A percentile compares a stretch with the other conserved stretches of the same genome.
These are phyloP conservation scores for Psephotus haematonotus DNA, from an alignment of 2,113 vertebrate species.

Conservation along the genomic window DNA sequence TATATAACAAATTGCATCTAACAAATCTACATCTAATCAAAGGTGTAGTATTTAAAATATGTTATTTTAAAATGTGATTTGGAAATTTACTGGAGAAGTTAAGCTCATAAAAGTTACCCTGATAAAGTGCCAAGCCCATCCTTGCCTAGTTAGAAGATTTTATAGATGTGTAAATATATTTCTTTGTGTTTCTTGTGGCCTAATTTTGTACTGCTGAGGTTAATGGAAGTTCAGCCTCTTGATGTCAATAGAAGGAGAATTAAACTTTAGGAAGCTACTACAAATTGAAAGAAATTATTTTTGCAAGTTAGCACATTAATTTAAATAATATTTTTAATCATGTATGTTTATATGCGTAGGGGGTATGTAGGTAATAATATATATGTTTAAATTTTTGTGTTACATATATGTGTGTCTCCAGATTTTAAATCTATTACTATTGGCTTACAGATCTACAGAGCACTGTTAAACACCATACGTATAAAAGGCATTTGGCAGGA, in stretches of 20 bases:
- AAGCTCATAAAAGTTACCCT: background rate
- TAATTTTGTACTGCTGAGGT: background rate
- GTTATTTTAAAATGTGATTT: background rate
- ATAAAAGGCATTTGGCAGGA: slow-evolving; percentile 42
- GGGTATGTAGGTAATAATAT: background rate
- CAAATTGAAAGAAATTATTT: background rate
- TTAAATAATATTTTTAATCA: background rate
- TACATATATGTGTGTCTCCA: background rate
- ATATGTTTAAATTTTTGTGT: background rate
- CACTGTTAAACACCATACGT: slow-evolving; percentile 17
- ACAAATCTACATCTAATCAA: background rate
- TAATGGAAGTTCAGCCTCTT: background rate
- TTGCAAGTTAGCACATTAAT: background rate
- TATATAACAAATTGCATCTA: background rate
- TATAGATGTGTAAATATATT: background rate
- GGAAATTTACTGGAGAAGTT: background rate
- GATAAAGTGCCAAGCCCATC: background rate
- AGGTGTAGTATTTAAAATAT: background rate
- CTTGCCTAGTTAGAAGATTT: background rate
- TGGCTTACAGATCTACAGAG: slow-evolving; percentile 15
- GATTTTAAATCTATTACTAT: slow-evolving; percentile 19
- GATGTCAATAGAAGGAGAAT: background rate
- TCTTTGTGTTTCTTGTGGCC: background rate
- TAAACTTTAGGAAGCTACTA: background rate
- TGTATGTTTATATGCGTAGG: background rate